Evolutionary conservation across 2,888 invertebrate species (phyloP).

Genomic region (Drosophila villosipedis): DNA sequence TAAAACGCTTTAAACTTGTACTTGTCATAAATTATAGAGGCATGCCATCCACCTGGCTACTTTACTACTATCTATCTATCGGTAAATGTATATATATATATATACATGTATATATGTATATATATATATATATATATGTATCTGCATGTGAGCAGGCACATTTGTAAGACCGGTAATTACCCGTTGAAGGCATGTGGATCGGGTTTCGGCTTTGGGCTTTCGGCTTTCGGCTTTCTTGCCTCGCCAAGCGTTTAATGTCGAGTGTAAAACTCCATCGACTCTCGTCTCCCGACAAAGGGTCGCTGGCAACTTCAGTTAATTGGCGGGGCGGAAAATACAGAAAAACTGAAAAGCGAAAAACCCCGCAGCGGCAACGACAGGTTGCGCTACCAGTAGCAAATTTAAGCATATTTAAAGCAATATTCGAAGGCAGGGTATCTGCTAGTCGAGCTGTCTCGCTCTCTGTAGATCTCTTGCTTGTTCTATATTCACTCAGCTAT

Average conservation of each 20-base stretch:
- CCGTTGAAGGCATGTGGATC: slow-evolving; percentile 48
- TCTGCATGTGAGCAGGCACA: slow-evolving; percentile 4
- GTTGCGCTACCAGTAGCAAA: background rate
- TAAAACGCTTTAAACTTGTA: slow-evolving; percentile 61
- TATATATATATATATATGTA: background rate
- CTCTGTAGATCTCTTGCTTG: background rate
- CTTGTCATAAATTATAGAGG: slow-evolving; percentile 74
- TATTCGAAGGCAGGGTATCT: background rate
- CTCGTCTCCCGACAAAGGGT: slow-evolving; percentile 16
- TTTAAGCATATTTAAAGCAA: background rate
- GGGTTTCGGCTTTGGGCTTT: slow-evolving; percentile 38
- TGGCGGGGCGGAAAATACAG: slow-evolving; percentile 11
- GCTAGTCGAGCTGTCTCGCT: background rate
- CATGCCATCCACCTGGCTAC: slow-evolving; percentile 36
- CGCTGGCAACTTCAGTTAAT: slow-evolving; percentile 27
- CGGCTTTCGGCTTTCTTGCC: slow-evolving; percentile 50
- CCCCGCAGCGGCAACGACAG: background rate
- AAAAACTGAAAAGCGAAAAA: background rate
- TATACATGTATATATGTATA: background rate
- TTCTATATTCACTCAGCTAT: background rate
- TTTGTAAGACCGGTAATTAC: slow-evolving; percentile 51
- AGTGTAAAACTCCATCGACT: slow-evolving; percentile 24
- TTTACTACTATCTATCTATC: slow-evolving; percentile 33
- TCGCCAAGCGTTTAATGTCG: slow-evolving; percentile 54
- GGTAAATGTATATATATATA: slow-evolving; percentile 1